phyloP scores from a whole-genome alignment of 2,888 invertebrate genomes.

The Dilophus febrilis region DNA sequence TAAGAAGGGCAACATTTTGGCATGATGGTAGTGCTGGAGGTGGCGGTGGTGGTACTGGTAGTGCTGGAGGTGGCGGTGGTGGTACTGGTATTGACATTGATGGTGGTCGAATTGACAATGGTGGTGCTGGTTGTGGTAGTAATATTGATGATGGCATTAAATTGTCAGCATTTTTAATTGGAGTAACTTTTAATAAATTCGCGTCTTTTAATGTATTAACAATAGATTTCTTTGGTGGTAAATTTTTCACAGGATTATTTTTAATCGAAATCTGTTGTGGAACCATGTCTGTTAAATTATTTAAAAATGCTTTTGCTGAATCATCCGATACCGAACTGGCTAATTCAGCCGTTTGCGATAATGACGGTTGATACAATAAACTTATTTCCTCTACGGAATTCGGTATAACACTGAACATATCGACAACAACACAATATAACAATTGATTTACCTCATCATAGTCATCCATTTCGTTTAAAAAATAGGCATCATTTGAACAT shows the following conservation, averaged over 20 bases:
- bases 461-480: constrained; percentile 39
- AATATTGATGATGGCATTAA: neutral
- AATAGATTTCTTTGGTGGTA: neutral
- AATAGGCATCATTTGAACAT: constrained; percentile 28
- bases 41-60: constrained; percentile 9
- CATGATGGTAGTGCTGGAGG: constrained; percentile 16
- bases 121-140: too few species aligned
- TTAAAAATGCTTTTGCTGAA: neutral
- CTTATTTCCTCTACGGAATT: constrained; percentile 76
- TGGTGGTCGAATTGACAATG: constrained; percentile 7
- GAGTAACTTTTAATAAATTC: too few species aligned
- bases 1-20: neutral
- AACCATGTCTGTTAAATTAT: neutral
- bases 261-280: neutral
- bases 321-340: constrained; percentile 13
- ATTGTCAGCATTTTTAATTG: neutral
- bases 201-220: too few species aligned
- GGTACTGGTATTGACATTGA: neutral
- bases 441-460: constrained; percentile 39
- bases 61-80: too few species aligned
- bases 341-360: constrained; percentile 18
- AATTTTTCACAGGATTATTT: neutral
- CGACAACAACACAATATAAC: constrained; percentile 33
- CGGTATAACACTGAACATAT: constrained; percentile 67
- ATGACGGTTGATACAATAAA: constrained; percentile 42